These are phyloP conservation scores for Glyptemys insculpta DNA, from an alignment of 2,797 vertebrate species.

Conservation along the genomic window DNA sequence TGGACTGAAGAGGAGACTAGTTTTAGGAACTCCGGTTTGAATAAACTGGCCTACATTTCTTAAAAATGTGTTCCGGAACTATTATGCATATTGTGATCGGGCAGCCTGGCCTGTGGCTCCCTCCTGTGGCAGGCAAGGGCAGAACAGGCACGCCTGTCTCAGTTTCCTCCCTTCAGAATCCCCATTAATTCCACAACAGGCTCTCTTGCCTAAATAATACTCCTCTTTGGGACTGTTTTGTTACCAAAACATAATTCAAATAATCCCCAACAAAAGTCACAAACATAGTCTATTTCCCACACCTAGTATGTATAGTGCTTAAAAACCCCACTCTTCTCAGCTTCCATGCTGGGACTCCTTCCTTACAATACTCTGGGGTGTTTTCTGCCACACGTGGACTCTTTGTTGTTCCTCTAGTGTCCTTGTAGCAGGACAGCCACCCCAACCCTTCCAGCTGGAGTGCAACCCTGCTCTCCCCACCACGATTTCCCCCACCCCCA, in stretches of 20 bases:
- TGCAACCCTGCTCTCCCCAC: not conserved
- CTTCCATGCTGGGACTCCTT: not conserved
- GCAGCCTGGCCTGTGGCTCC: not conserved
- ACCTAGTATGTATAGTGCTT: not conserved
- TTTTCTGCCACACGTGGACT: not conserved
- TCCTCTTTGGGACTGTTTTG: not conserved
- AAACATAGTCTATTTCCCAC: not conserved
- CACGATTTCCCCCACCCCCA: not conserved
- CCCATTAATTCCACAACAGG: not conserved
- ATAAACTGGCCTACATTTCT: conserved; percentile 7
- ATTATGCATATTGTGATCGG: not conserved
- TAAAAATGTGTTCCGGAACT: conserved; percentile 45
- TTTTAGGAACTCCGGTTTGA: conserved; percentile 14
- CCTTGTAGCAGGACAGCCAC: not conserved
- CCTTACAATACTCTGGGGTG: not conserved
- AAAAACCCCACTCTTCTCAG: not conserved
- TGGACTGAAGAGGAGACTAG: not conserved
- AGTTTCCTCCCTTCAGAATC: not conserved
- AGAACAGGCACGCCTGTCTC: not conserved
- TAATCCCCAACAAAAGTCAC: not conserved
- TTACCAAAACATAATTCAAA: not conserved
- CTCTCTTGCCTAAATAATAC: not conserved
- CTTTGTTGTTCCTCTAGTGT: not conserved
- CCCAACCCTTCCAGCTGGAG: not conserved
- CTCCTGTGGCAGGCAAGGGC: not conserved